phyloP scores from a whole-genome alignment of 2,888 invertebrate species.

The Megamerina dolium region DNA sequence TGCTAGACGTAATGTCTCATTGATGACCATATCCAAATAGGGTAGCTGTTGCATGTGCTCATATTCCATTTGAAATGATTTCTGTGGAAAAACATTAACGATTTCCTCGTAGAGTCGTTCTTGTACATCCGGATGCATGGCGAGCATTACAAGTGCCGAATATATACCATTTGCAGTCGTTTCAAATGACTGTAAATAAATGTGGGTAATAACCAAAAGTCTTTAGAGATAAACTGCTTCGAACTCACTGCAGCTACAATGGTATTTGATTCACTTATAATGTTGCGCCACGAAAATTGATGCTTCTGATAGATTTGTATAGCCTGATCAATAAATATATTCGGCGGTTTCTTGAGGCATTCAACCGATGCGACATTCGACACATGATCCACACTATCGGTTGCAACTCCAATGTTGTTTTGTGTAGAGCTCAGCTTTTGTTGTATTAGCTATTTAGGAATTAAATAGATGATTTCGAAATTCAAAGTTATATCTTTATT shows the following conservation, averaged over 20 bases:
- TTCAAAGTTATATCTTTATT: too few relatives aligned
- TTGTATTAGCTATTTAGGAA: too few relatives aligned
- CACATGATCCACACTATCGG: too few relatives aligned
- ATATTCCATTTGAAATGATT: conserved; percentile 19
- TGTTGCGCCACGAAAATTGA: conserved; percentile 17
- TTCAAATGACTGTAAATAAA: conserved; percentile 21
- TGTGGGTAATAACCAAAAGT: background rate
- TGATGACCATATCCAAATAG: conserved; percentile 30
- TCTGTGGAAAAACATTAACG: conserved; percentile 20
- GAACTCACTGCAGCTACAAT: conserved; percentile 17
- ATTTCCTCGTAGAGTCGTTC: conserved; percentile 23
- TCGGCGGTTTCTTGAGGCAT: conserved; percentile 15
- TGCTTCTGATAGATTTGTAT: conserved; percentile 16
- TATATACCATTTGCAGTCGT: conserved; percentile 22
- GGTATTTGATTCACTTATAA: conserved; percentile 19
- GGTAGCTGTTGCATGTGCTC: conserved; percentile 24
- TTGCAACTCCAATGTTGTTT: too few relatives aligned
- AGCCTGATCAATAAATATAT: conserved; percentile 20
- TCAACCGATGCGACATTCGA: too few relatives aligned
- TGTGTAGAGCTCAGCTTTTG: too few relatives aligned
- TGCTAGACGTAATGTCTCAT: conserved; percentile 26
- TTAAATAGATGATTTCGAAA: too few relatives aligned
- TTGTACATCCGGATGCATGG: conserved; percentile 23
- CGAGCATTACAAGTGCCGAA: conserved; percentile 22
- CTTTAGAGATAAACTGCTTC: background rate